Conservation (phyloP, 2,113 vertebrate genomes). For the Cyprinodon tularosa region DNA sequence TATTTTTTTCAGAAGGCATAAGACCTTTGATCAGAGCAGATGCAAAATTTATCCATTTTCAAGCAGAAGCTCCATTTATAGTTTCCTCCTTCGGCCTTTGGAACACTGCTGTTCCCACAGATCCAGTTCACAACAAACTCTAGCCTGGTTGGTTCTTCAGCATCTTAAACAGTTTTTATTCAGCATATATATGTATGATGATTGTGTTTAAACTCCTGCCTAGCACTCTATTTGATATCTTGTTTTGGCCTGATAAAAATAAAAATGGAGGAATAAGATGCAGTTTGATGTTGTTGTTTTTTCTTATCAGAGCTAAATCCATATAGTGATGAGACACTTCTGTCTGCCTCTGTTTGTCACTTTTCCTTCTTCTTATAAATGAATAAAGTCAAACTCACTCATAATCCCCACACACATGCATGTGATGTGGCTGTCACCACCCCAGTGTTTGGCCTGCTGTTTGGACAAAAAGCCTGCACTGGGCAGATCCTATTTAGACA, state of each 20-base stretch:
- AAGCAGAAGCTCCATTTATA: too few species aligned
- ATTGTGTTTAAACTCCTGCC: background rate
- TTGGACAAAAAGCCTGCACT: conserved; percentile 52
- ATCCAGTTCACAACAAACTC: too few species aligned
- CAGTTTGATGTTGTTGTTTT: background rate
- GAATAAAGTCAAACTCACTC: conserved; percentile 23
- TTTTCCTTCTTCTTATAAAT: conserved; percentile 11
- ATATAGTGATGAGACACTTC: conserved; percentile 25
- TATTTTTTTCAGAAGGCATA: too few species aligned
- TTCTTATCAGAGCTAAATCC: conserved; percentile 11
- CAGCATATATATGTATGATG: background rate
- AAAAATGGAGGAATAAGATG: conserved; percentile 3
- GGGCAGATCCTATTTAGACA: conserved; percentile 73
- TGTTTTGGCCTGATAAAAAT: background rate
- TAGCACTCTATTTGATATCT: background rate
- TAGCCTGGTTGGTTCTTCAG: too few species aligned
- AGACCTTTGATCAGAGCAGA: too few species aligned
- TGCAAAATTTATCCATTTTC: too few species aligned
- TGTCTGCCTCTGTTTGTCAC: conserved; percentile 14
- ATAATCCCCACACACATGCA: conserved; percentile 30
- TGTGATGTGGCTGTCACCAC: conserved; percentile 69
- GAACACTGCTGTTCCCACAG: too few species aligned
- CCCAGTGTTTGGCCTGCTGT: conserved; percentile 47
- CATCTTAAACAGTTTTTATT: background rate
- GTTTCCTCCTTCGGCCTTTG: too few species aligned